Base-by-base conservation (phyloP, 2,888 invertebrate species). In the Halictus quadricinctus region DNA sequence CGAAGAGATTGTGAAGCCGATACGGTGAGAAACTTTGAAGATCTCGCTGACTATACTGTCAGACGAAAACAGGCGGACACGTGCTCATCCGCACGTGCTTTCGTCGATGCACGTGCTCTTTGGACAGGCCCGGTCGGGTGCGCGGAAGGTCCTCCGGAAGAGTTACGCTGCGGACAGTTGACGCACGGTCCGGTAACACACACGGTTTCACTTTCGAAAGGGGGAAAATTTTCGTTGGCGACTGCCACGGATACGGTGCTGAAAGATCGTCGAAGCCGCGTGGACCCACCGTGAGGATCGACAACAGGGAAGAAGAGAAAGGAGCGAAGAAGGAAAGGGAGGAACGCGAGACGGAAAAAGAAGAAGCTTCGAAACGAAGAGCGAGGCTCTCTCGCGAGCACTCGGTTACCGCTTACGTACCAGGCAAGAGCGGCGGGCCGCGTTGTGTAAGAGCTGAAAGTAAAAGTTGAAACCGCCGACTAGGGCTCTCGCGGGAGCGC, bases 371-470 rank as follows among this genome's bases (percentile, higher is more conserved):
- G 79, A 74, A 78, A 74, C 80, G 72, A 79, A 83, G 86, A 88
- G 78, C 82, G 82, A 84, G 80, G 58, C 72, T 74, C 79, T 74
- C 72, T 74, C 72, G 54, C 29, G 73, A 72, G 13, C 76, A 81
- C 80, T 81, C 83, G 84, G 69, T 84, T 76, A 81, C 86, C 90
- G 85, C 90, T 90, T 90, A 90, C 90, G 90, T 90, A 72, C 78
- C 79, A 73, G 83, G 89, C 90, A 90, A 87, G 88, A 90, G 89
- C 88, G 85, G 87, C 88, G 85, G 87, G 86, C 89, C 89, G 89
- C 88, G 94, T 94, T 94, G 94, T 94, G 94, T 94, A 94, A 94
- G 94, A 94, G 93, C 94, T 94, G 94, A 94, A 94, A 94, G 94
- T 94, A 94, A 94, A 94, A 94, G 94, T 94, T 94, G 94, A 94